Percentiles rank a stretch among this genome's conserved stretches.
Conservation (phyloP, 2,888 invertebrate genomes). For the Phyllotreta cruciferae region DNA sequence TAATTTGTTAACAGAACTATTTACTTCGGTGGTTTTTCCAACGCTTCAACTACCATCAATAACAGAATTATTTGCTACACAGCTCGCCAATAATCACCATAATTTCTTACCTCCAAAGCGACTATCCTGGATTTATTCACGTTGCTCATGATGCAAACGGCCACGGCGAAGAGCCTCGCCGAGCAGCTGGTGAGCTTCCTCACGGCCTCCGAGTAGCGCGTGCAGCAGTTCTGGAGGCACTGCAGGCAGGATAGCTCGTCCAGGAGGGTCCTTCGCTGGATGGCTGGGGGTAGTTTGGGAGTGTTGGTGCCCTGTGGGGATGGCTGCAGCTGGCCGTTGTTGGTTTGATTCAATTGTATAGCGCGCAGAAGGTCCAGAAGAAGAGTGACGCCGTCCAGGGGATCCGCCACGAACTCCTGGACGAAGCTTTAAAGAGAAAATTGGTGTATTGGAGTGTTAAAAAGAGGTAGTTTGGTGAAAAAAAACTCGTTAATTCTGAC, state of each 20-base stretch:
- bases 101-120: constrained; percentile 80
- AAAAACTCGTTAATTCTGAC: not conserved
- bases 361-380: constrained; percentile 85
- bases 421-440: constrained; percentile 74
- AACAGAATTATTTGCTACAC: no score
- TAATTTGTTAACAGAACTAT: constrained; percentile 15
- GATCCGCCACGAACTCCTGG: constrained; percentile 88
- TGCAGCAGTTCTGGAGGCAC: constrained; percentile 82
- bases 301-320: constrained; percentile 51
- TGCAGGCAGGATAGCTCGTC: constrained; percentile 91
- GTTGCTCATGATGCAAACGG: constrained; percentile 87
- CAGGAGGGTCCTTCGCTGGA: constrained; percentile 76
- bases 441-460: constrained; percentile 1
- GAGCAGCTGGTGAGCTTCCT: constrained; percentile 78
- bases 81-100: no score
- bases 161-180: constrained; percentile 82
- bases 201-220: constrained; percentile 80
- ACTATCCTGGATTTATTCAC: constrained; percentile 85
- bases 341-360: constrained; percentile 82
- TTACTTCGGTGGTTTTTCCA: not conserved
- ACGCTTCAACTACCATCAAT: not conserved
- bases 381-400: constrained; percentile 85
- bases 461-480: not conserved
- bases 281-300: constrained; percentile 69
- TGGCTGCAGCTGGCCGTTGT: constrained; percentile 54